Evolutionary conservation across 2,888 invertebrate genomes (phyloP).

Genomic region (Altica lythri): DNA sequence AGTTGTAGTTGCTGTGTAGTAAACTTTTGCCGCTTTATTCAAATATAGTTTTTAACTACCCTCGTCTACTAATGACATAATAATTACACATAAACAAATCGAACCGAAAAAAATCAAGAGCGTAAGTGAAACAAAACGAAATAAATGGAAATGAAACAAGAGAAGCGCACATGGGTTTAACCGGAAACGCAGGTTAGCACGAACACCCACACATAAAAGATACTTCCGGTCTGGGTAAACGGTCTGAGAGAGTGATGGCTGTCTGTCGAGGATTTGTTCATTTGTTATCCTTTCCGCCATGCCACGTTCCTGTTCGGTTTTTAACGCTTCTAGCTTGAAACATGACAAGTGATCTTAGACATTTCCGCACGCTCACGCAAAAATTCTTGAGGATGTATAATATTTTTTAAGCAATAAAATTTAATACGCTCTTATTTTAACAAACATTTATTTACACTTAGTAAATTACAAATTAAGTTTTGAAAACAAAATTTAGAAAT

Average conservation of each 20-base stretch:
- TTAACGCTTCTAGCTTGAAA: neutral
- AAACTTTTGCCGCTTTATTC: neutral
- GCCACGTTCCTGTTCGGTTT: neutral
- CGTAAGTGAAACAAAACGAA: slow-evolving; percentile 43
- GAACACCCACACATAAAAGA: slow-evolving; percentile 56
- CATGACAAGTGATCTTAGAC: slow-evolving; percentile 15
- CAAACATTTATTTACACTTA: too few species aligned
- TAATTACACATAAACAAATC: slow-evolving; percentile 51
- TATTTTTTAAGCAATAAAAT: too few species aligned
- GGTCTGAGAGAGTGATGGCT: slow-evolving; percentile 54
- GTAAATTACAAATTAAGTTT: too few species aligned
- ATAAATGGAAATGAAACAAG: slow-evolving; percentile 9
- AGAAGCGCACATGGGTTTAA: slow-evolving; percentile 48
- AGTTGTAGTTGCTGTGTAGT: neutral
- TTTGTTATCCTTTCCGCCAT: slow-evolving; percentile 35
- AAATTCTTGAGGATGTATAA: too few species aligned
- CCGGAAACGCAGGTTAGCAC: slow-evolving; percentile 57
- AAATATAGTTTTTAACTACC: neutral
- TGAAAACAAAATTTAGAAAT: too few species aligned
- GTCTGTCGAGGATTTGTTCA: slow-evolving; percentile 47
- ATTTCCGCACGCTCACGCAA: slow-evolving; percentile 3
- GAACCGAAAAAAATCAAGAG: slow-evolving; percentile 39
- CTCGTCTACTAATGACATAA: slow-evolving; percentile 44
- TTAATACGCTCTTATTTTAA: too few species aligned
- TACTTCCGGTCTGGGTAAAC: slow-evolving; percentile 55